Conservation (phyloP, 2,113 vertebrate genomes). For the Nerophis ophidion region DNA sequence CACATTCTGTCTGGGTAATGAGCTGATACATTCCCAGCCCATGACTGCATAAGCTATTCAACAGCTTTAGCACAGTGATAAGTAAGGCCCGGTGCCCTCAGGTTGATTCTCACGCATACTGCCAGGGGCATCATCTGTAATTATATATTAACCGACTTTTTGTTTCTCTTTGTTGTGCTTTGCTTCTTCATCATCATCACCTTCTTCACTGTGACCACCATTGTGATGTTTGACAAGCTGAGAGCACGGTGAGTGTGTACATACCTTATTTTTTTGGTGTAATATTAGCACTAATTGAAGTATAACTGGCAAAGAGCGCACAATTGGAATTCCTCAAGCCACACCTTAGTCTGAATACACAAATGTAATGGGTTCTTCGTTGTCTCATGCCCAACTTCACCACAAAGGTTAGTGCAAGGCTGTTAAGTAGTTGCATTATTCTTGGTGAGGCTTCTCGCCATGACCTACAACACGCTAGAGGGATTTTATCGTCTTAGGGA, state of each 20-base stretch:
- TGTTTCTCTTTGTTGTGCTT: slow-evolving; percentile 56
- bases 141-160: slow-evolving; percentile 60
- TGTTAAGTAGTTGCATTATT: not conserved
- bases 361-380: not conserved
- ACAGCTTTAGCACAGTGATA: slow-evolving; percentile 47
- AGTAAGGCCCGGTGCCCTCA: slow-evolving; percentile 53
- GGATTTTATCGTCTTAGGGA: no score
- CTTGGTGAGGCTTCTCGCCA: no score
- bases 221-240: slow-evolving; percentile 59
- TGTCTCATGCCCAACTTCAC: not conserved
- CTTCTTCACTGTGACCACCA: slow-evolving; percentile 12
- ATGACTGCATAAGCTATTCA: slow-evolving; percentile 60
- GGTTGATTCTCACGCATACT: slow-evolving; percentile 49
- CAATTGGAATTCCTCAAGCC: not conserved
- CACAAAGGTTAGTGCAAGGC: not conserved
- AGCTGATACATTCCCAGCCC: slow-evolving; percentile 64
- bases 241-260: slow-evolving; percentile 83
- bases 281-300: slow-evolving; percentile 5
- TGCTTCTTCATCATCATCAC: slow-evolving; percentile 35
- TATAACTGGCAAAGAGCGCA: not conserved
- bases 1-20: slow-evolving; percentile 66
- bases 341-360: not conserved
- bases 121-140: slow-evolving; percentile 52
- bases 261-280: not conserved
- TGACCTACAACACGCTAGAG: no score